Evolutionary conservation across 2,797 vertebrate species (phyloP), one percentile per base, ranked within the genome.

Genomic region (Apogon hyalosoma): DNA sequence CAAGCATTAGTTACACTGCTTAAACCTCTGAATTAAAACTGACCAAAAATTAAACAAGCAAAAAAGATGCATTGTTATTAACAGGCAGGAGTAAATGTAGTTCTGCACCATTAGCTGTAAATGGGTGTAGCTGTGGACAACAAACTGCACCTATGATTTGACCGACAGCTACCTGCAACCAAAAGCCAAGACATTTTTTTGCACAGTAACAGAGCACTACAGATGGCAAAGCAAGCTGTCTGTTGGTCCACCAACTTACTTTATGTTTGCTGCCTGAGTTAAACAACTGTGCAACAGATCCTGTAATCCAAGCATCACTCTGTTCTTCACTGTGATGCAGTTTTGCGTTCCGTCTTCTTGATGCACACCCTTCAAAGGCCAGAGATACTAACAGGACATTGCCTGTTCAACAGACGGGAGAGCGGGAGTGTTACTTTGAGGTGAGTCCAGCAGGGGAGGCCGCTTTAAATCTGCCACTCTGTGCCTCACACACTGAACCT

Each of bases 401-500:
- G 52, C 15, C 41, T 36, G 16, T 3, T 24, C 46, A 21, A 58
- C 60, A 43, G 55, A 40, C 3, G 41, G 24, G 41, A 24, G 42
- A 40, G 38, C 40, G 19, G 63, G 16, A 13, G 21, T 53, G 39
- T 51, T 21, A 46, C 50, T 60, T 13, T 49, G 39, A 42, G 46
- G 38, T 12, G 38, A 51, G 64, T 46, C 56, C 53, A 59, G 33
- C 11, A 11, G 39, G 40, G 15, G 28, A 74, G 43, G 53, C 11
- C 2, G 0, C 62, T 61, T 67, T 53, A 62, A 75, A 72, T 39
- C 55, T 36, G 15, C 12, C 11, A 14, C 59, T 52, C 7, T 3
- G 19, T 24, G 24, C 51, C 45, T 47, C 65, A 47, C 36, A 47
- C 36, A 52, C 40, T 63, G 71, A 68, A 55, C 61, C 16, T 11